Evolutionary conservation across 2,113 vertebrate genomes (phyloP).

Genomic region (Larimichthys polyactis): DNA sequence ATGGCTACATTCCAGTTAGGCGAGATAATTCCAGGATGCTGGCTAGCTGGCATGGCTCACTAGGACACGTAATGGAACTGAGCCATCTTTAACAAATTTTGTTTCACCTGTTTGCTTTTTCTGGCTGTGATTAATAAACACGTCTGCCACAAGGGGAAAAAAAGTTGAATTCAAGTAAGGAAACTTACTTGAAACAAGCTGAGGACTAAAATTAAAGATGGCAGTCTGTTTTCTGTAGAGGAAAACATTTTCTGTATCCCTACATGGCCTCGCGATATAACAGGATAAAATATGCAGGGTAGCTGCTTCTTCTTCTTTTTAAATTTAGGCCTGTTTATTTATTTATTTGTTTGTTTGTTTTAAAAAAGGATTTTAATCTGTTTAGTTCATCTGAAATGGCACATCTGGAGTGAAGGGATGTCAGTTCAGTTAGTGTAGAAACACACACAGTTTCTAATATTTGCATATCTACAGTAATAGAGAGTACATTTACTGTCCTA

Average conservation of each 20-base stretch:
- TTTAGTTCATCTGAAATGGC: slow-evolving; percentile 22
- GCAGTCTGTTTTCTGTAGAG: not conserved
- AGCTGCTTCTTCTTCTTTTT: not conserved
- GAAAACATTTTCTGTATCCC: slow-evolving; percentile 30
- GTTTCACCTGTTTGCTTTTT: not conserved
- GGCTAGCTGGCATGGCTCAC: not conserved
- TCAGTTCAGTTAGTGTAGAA: slow-evolving; percentile 13
- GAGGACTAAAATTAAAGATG: not conserved
- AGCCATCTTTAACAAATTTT: not conserved
- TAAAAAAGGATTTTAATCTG: slow-evolving; percentile 5
- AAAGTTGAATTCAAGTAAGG: not conserved
- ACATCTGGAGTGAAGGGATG: slow-evolving; percentile 27
- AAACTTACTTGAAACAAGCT: slow-evolving; percentile 14
- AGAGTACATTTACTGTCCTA: no score
- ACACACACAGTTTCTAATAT: not conserved
- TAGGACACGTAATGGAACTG: not conserved
- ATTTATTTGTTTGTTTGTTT: not conserved
- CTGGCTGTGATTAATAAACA: slow-evolving; percentile 12
- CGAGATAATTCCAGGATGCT: not conserved
- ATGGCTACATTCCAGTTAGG: not conserved
- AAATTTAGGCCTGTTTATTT: no score
- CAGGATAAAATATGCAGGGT: slow-evolving; percentile 18
- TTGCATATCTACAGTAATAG: no score
- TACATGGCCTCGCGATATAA: slow-evolving; percentile 18
- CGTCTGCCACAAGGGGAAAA: not conserved